Conservation (phyloP, 2,113 vertebrate genomes). For the Myrmecobius fasciatus region DNA sequence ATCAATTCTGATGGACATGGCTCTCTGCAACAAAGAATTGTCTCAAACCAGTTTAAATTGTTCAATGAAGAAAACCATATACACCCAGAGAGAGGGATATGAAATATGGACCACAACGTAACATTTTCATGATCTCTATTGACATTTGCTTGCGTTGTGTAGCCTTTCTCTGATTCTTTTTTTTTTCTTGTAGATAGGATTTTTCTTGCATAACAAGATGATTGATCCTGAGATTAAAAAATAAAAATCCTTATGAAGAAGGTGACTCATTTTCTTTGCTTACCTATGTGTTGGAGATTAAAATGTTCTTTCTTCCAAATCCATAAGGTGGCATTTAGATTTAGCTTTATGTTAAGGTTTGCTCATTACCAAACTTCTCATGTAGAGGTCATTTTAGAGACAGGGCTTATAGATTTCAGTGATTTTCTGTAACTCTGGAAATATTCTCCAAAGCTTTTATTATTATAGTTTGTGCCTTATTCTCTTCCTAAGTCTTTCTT, state of each 20-base stretch:
- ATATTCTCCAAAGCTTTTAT: not conserved
- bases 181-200: too few species aligned
- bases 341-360: not conserved
- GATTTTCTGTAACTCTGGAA: not conserved
- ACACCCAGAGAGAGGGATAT: too few species aligned
- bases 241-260: not conserved
- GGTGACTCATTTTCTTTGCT: not conserved
- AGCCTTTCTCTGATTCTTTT: too few species aligned
- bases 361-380: not conserved
- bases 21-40: too few species aligned
- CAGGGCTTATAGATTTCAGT: not conserved
- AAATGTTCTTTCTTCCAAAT: not conserved
- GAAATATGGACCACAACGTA: too few species aligned
- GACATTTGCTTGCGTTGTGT: too few species aligned
- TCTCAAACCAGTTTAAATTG: too few species aligned
- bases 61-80: too few species aligned
- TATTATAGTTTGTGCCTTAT: not conserved
- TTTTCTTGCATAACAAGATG: not conserved
- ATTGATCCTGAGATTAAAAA: not conserved
- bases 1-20: too few species aligned
- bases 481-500: not conserved
- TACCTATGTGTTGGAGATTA: not conserved
- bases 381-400: not conserved
- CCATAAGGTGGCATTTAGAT: not conserved
- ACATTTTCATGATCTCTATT: too few species aligned